Base-by-base conservation (phyloP, 2,113 vertebrate genomes). In the Piprites chloris region DNA sequence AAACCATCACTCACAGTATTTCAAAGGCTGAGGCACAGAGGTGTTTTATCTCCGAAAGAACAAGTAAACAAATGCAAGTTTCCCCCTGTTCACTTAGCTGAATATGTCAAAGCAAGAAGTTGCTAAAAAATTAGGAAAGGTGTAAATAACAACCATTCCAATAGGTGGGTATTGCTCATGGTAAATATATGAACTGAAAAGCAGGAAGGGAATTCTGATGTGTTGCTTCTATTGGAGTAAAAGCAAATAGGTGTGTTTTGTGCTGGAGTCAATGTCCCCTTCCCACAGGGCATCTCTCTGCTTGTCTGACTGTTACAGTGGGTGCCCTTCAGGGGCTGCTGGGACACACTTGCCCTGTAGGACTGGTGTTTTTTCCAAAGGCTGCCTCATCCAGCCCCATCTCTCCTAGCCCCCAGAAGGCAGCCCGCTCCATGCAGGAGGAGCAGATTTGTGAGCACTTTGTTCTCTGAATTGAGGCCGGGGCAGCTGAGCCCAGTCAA, bases 51-150 rank as follows among this genome's bases (percentile, higher is more conserved):
- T 95, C 92, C 49, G 86, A 61, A 88, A 90, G 46, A 96, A 92
- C 72, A 97, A 94, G 95, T 94, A 95, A 96, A 96, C 95, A 97
- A 96, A 95, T 28, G 90, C 93, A 95, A 96, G 83, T 88, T 95
- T 88, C 50, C 44, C 82, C 76, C 88, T 62, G 77, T 84, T 97
- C 90, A 85, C 93, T 92, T 94, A 93, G 86, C 66, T 85, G 65
- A 94, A 79, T 79, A 72, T 93, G 92, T 90, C 96, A 97, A 94
- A 89, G 86, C 41, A 80, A 87, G 87, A 88, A 74, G 83, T 56
- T 80, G 39, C 72, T 58, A 68, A 90, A 97, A 91, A 93, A 94
- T 90, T 87, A 93, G 76, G 79, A 78, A 87, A 81, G 58, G 71
- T 37, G 65, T 81, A 87, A 92, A 92, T 72, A 95, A 66, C 50